Conservation (phyloP, 2,888 invertebrate species). For the Therioaphis trifolii region DNA sequence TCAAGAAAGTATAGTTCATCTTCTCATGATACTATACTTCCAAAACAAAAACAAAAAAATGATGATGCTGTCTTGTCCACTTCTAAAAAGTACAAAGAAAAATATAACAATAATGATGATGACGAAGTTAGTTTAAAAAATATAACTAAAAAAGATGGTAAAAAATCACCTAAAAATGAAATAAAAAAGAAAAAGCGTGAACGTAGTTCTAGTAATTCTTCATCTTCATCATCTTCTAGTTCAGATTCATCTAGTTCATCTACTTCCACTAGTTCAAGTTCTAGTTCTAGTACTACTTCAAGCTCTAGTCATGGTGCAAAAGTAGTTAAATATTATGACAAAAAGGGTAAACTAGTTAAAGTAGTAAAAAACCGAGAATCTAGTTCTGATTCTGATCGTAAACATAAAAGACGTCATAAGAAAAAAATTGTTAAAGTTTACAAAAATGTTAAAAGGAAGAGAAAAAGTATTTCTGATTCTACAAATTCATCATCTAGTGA, state of each 20-base stretch:
- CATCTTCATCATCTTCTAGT: constrained; percentile 54
- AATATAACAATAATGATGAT: constrained; percentile 66
- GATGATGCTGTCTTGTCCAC: constrained; percentile 66
- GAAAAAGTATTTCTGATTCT: constrained; percentile 64
- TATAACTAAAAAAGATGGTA: constrained; percentile 68
- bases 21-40: constrained; percentile 64
- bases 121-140: constrained; percentile 65
- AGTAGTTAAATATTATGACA: constrained; percentile 66
- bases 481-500: constrained; percentile 61
- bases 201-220: constrained; percentile 56
- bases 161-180: constrained; percentile 69
- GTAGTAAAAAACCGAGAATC: constrained; percentile 65
- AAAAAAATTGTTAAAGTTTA: constrained; percentile 65
- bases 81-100: constrained; percentile 62
- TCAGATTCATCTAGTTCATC: constrained; percentile 64
- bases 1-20: constrained; percentile 66
- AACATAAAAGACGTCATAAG: constrained; percentile 63
- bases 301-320: constrained; percentile 64
- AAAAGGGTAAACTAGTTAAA: constrained; percentile 66
- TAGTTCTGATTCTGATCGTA: constrained; percentile 66
- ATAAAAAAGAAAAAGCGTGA: constrained; percentile 67
- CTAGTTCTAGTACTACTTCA: constrained; percentile 64
- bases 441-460: constrained; percentile 64
- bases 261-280: constrained; percentile 64
- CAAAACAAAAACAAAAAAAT: constrained; percentile 65